These are phyloP conservation scores for Poecile atricapillus DNA, from an alignment of 2,113 vertebrate genomes.

Conservation along the genomic window DNA sequence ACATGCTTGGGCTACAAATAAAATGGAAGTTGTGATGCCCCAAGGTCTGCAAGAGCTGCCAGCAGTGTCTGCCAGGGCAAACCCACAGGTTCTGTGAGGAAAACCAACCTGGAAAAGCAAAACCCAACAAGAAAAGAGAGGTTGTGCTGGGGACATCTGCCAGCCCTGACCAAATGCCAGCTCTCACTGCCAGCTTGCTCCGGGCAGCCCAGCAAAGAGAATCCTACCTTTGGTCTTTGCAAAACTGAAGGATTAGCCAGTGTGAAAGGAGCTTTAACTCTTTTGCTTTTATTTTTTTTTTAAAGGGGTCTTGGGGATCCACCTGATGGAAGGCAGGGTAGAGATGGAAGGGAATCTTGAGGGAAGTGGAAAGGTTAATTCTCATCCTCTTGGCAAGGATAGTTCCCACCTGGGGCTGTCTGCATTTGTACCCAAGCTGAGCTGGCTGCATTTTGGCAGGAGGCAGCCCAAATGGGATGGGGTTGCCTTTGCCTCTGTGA, in stretches of 20 bases:
- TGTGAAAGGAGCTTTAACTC: background rate
- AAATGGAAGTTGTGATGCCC: background rate
- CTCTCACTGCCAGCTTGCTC: background rate
- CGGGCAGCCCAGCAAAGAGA: accelerated
- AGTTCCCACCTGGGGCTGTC: background rate
- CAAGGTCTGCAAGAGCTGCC: background rate
- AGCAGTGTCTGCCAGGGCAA: background rate
- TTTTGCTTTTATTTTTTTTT: background rate
- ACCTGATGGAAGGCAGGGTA: background rate
- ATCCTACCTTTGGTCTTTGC: background rate
- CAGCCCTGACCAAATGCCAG: background rate
- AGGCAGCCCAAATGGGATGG: background rate
- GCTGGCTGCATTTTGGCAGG: background rate
- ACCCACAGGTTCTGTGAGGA: background rate
- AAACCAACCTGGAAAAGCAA: background rate
- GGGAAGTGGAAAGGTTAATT: background rate
- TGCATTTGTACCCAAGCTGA: background rate
- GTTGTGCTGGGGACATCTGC: background rate
- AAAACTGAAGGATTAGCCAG: background rate
- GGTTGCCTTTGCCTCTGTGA: background rate
- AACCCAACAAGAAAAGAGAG: background rate
- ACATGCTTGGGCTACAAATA: background rate
- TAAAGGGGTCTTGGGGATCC: background rate
- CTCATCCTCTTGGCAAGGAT: background rate
- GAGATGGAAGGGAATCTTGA: background rate